A percentile compares a stretch with the other conserved stretches of the same genome.
Conservation (phyloP, 2,797 vertebrate species). For the Dryobates pubescens region DNA sequence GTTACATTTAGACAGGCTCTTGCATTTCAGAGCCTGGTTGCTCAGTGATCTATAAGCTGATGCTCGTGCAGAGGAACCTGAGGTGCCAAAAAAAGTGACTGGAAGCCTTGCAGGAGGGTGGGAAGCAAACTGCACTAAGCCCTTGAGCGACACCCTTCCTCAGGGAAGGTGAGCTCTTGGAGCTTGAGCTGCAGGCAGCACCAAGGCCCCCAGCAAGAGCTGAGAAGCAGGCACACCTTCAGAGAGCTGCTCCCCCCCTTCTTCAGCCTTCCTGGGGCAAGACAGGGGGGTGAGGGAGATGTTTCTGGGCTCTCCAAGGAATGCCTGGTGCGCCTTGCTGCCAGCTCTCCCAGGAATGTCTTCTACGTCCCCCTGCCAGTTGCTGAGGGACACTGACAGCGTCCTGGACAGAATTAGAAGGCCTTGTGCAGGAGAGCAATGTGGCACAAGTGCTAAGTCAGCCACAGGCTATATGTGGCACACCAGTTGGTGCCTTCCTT, state of each 20-base stretch:
- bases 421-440: constrained; percentile 54
- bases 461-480: constrained; percentile 65
- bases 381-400: constrained; percentile 50
- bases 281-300: accelerated
- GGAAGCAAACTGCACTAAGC: not conserved
- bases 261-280: not conserved
- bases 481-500: constrained; percentile 69
- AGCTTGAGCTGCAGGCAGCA: not conserved
- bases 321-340: constrained; percentile 18
- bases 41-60: not conserved
- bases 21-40: not conserved
- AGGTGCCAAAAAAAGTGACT: not conserved
- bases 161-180: not conserved
- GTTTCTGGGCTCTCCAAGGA: not conserved
- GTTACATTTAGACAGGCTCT: not conserved
- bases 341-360: constrained; percentile 34
- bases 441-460: constrained; percentile 73
- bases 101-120: not conserved
- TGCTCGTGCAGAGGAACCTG: not conserved
- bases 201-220: not conserved
- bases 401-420: constrained; percentile 78
- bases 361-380: constrained; percentile 21
- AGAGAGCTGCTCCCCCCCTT: not conserved
- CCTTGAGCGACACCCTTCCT: not conserved
- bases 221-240: not conserved